Percentiles rank a stretch among this genome's conserved stretches.
Conservation (phyloP, 2,797 vertebrate genomes). For the Epinephelus malabaricus region DNA sequence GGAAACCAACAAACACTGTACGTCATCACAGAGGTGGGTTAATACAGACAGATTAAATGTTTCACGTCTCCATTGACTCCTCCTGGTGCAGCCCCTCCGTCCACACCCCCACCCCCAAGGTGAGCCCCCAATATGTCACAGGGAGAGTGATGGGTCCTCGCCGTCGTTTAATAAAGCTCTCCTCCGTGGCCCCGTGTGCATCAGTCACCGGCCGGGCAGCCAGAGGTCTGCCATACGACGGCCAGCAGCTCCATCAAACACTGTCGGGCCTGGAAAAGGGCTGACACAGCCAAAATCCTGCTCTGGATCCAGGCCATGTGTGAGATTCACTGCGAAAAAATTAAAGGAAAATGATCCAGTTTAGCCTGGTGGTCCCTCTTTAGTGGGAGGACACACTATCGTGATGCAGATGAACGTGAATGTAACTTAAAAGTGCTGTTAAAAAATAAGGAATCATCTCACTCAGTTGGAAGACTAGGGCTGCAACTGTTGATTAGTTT, state of each 20-base stretch:
- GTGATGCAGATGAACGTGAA: too few relatives aligned
- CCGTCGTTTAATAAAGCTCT: constrained; percentile 77
- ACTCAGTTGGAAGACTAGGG: too few relatives aligned
- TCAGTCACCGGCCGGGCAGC: constrained; percentile 64
- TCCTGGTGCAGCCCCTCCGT: constrained; percentile 2
- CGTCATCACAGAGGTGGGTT: background rate
- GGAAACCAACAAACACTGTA: background rate
- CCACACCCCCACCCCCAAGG: constrained; percentile 41
- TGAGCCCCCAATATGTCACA: constrained; percentile 77
- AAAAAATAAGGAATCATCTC: too few relatives aligned
- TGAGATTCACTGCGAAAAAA: background rate
- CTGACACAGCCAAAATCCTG: constrained; percentile 60
- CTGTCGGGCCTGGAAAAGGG: constrained; percentile 27
- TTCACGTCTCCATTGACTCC: constrained; percentile 33
- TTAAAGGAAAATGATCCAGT: background rate
- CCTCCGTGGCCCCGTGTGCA: constrained; percentile 55
- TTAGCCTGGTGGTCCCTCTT: background rate
- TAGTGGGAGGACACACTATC: too few relatives aligned
- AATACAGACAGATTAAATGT: constrained; percentile 23
- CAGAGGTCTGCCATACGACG: constrained; percentile 53
- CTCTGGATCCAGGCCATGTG: constrained; percentile 7
- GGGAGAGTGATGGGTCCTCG: constrained; percentile 72
- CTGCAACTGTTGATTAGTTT: too few relatives aligned
- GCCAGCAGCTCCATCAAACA: constrained; percentile 67
- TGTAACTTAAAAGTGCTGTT: too few relatives aligned